Base-by-base conservation (phyloP, 2,797 vertebrate species). In the Pseudocheirus occidentalis region DNA sequence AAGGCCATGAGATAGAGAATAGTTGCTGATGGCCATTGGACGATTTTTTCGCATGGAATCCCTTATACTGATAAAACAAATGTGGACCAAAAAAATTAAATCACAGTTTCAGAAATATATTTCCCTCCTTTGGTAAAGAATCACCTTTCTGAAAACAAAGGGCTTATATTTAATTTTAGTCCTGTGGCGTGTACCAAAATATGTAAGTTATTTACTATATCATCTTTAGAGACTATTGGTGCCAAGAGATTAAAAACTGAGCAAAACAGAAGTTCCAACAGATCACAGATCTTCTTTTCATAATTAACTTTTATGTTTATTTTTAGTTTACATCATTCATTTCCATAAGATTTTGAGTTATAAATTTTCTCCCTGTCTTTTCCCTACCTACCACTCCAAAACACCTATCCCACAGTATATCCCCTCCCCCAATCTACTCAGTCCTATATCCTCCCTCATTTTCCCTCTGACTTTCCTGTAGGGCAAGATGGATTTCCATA, bases 101-200 rank as follows among this genome's bases (percentile, higher is more conserved):
- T 94, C 93, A 55, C 93, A 56, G 4, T 50, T 94, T 95, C 52
- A 90, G 55, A 94, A 87, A 34, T 95, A 40, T 59, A 57, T 96
- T 96, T 93, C 10, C 40, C 40, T 87, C 81, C 34, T 96, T 91
- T 53, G 50, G 5, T 90, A 87, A 92, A 94, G 93, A 95, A 56
- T 55, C 59, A 93, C 11, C 53, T 91, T 90, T 94, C 14, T 92
- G 27, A 46, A 96, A 96, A 93, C 87, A 91, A 93, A 92, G 92
- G 1, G 40, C 58, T 95, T 90, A 93, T 90, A 92, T 93, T 95
- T 95, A 93, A 62, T 46, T 95, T 95, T 96, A 94, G 96, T 96
- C 95, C 89, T 95, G 95, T 97, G 96, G 90, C 96, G 29, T 95
- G 50, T 57, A 89, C 53, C 92, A 93, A 95, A 98, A 93, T 92